phyloP scores from a whole-genome alignment of 1,140 invertebrate genomes.

The Neodiprion pinetum region DNA sequence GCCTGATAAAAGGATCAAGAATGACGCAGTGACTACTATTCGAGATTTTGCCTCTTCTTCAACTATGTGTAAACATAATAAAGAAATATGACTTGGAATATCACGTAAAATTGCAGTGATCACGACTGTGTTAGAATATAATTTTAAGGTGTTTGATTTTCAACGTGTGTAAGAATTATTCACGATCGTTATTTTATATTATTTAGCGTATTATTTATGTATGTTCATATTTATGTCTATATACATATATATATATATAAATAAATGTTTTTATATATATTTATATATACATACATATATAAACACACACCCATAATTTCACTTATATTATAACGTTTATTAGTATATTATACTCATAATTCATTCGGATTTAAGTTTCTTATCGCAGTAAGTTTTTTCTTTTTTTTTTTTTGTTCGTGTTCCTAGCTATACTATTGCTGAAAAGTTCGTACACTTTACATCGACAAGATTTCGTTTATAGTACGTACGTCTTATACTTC shows the following conservation, averaged over 20 bases:
- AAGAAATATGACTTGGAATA: too few species aligned
- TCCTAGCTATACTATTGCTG: constrained; percentile 36
- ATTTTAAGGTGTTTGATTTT: too few species aligned
- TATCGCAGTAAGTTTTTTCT: constrained; percentile 20
- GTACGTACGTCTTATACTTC: constrained; percentile 2
- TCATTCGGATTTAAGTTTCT: neutral
- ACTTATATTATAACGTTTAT: neutral
- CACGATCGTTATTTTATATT: too few species aligned
- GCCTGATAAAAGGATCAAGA: too few species aligned
- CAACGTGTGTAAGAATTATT: too few species aligned
- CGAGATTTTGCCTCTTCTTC: too few species aligned
- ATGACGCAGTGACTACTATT: too few species aligned
- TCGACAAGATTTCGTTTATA: constrained; percentile 28
- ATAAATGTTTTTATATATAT: constrained; percentile 6
- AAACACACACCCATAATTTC: constrained; percentile 25
- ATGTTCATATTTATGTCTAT: constrained; percentile 19
- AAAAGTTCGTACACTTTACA: constrained; percentile 37
- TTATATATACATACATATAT: neutral
- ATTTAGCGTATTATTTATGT: constrained; percentile 6
- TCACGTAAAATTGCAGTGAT: too few species aligned
- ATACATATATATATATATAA: constrained; percentile 5
- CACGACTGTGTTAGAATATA: too few species aligned
- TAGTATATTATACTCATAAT: constrained; percentile 18
- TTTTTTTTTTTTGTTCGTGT: constrained; percentile 27
- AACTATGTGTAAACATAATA: too few species aligned